These are phyloP conservation scores for Lasioglossum zephyrum DNA, from an alignment of 2,888 invertebrate genomes.

Conservation along the genomic window DNA sequence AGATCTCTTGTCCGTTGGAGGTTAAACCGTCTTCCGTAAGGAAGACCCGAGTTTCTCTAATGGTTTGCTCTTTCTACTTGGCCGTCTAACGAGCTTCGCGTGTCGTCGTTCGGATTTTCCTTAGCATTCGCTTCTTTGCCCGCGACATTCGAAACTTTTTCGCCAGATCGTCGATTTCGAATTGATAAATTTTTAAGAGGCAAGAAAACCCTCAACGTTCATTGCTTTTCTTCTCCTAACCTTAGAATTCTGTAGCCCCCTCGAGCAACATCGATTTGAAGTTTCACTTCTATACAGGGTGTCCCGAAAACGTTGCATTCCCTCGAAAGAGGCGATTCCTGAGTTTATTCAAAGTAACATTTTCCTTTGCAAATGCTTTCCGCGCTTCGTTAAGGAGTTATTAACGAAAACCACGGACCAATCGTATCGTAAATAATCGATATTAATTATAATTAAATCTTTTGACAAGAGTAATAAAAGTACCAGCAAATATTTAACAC, in stretches of 20 bases:
- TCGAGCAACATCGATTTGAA: neutral
- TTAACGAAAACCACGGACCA: too few relatives aligned
- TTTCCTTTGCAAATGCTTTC: too few relatives aligned
- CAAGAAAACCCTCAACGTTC: neutral
- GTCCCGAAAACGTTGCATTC: neutral
- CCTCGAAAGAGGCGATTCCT: too few relatives aligned
- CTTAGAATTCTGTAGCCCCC: neutral
- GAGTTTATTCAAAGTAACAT: too few relatives aligned
- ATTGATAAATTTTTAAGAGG: neutral
- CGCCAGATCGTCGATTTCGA: neutral
- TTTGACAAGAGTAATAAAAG: neutral
- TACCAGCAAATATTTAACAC: neutral
- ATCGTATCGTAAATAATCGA: neutral
- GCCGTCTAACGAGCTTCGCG: neutral
- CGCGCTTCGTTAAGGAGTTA: too few relatives aligned
- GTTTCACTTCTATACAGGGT: neutral
- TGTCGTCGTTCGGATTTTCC: constrained; percentile 4
- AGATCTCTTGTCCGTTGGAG: constrained; percentile 18
- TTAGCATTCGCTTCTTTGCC: neutral
- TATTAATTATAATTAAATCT: neutral
- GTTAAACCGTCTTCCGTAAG: constrained; percentile 6
- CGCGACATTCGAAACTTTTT: neutral
- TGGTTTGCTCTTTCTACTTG: constrained; percentile 26
- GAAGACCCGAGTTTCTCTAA: constrained; percentile 2
- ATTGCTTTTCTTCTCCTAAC: neutral